These are phyloP conservation scores for Lepidothrix coronata DNA, from an alignment of 2,113 vertebrate species.

Conservation along the genomic window DNA sequence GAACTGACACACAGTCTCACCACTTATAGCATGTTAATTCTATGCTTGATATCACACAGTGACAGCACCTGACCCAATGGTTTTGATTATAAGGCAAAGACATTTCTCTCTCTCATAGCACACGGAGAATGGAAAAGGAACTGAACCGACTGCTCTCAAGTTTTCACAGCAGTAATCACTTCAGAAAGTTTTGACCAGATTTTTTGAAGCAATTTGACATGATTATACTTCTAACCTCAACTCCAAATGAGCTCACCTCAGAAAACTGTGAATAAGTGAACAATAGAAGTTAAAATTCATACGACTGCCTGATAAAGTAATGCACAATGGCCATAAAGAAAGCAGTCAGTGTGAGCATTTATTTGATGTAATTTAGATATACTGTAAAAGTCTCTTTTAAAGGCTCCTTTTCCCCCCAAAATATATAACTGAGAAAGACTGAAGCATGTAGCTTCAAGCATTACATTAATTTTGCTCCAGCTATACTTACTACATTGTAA, in stretches of 20 bases:
- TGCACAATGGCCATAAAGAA: neutral
- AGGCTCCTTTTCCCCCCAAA: neutral
- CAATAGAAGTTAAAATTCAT: conserved; percentile 12
- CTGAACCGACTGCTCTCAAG: neutral
- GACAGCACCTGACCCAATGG: neutral
- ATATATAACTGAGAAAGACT: neutral
- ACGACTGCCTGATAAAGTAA: neutral
- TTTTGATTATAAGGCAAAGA: neutral
- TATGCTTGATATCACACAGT: neutral
- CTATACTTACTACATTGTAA: neutral
- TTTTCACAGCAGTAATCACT: neutral
- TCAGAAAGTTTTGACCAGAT: neutral
- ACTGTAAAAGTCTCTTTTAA: neutral
- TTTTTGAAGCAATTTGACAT: neutral
- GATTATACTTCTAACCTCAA: neutral
- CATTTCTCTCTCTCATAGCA: neutral
- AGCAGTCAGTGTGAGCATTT: neutral
- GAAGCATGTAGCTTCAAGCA: neutral
- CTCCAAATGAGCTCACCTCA: neutral
- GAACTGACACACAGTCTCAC: neutral
- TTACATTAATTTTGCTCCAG: neutral
- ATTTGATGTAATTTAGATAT: neutral
- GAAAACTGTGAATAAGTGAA: neutral
- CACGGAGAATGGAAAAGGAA: neutral
- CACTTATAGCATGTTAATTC: neutral